Evolutionary conservation across 2,888 invertebrate species (phyloP), one percentile per base, ranked within the genome.

Genomic region (Coelinius sp.): DNA sequence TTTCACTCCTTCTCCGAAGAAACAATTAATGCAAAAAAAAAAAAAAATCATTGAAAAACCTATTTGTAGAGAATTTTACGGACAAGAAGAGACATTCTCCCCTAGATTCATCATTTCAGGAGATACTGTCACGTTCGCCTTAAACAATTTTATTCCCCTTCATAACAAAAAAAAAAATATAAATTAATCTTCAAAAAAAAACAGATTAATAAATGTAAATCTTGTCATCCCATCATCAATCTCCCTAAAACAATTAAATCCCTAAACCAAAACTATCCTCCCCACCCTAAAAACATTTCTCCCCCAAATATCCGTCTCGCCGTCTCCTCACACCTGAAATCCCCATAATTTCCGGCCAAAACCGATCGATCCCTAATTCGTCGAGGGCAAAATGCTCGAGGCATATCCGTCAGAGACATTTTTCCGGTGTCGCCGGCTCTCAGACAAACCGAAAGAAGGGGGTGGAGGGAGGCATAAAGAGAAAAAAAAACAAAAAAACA

Each of bases 361-460:
- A 20, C 22, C 25, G 31, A 31, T 65, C 49, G 31, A 27, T 31
- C 31, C 25, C 17, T 31, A 65, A 27, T 64, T 44, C 38, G 24
- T 3, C 38, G 25, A 35, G 31, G 59, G 14, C 35, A 10, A 31
- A 8, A 31, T 14, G 59, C 59, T 41, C 24, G n/a, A 64, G 24
- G 65, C 41, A n/a, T 44, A 49, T 22, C 49, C 44, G 49, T 49
- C 27, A 65, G 8, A 44, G 44, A 25, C 14, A n/a, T 27, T 65
- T 65, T 65, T 65, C 49, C 49, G 31, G 49, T 25, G 46, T 44
- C 65, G 20, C 24, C 49, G 65, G 14, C 59, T 25, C 35, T 20
- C 59, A 59, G 35, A 59, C 20, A 35, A 35, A 59, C 59, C 46
- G 20, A 27, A 68, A 24, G 8, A 41, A 20, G 31, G 46, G 31